Conservation (phyloP, 2,797 vertebrate species). For the Cephalopachus bancanus region DNA sequence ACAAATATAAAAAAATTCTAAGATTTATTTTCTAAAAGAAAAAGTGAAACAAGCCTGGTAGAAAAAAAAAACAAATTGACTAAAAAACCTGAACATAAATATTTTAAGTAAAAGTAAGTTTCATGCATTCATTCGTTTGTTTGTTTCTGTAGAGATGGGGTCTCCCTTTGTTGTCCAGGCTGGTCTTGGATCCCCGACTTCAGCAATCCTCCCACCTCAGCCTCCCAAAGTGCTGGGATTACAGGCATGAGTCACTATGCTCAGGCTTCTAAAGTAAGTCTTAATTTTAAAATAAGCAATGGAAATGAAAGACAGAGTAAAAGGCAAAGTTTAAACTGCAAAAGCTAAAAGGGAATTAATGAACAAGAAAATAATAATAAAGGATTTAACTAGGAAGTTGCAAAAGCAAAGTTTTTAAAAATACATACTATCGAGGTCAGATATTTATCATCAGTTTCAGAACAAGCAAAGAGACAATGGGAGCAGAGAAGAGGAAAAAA, state of each 20-base stretch:
- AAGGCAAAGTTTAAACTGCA: not conserved
- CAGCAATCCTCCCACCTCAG: not conserved
- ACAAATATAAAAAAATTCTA: not conserved
- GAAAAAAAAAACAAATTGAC: too few relatives aligned
- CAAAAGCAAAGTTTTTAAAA: not conserved
- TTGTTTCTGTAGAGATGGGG: not conserved
- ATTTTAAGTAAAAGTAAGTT: too few relatives aligned
- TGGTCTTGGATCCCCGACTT: not conserved
- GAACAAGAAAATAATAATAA: not conserved
- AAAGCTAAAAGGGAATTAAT: constrained; percentile 38
- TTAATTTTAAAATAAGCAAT: constrained; percentile 36
- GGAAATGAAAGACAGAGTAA: not conserved
- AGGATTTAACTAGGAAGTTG: not conserved
- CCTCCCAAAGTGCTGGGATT: not conserved
- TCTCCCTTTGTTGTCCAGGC: not conserved
- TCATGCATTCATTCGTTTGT: too few relatives aligned
- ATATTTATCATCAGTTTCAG: not conserved
- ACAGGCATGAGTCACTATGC: not conserved
- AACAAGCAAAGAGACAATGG: not conserved
- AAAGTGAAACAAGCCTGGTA: too few relatives aligned
- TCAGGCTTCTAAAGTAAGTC: not conserved
- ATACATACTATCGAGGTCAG: not conserved
- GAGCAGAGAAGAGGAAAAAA: constrained; percentile 28
- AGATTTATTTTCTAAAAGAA: not conserved
- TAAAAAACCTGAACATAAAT: too few relatives aligned